Percentiles rank a stretch among this genome's conserved stretches.
Conservation (phyloP, 2,888 invertebrate species). For the Protophormia terraenovae region DNA sequence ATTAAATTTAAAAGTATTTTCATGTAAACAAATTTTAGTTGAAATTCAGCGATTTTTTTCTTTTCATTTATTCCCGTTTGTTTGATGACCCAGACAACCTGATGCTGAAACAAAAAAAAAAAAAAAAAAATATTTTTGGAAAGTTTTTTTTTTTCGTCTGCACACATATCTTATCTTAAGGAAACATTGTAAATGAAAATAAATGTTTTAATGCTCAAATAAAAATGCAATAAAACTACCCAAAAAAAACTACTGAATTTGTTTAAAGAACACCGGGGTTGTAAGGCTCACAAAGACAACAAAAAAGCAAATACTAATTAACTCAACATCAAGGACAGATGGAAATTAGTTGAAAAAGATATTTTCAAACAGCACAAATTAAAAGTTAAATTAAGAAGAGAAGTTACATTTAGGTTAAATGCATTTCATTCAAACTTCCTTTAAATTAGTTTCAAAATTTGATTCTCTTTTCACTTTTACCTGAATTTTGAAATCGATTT, state of each 20-base stretch:
- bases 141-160: not conserved
- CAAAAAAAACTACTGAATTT: not conserved
- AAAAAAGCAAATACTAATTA: not conserved
- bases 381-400: too few species aligned
- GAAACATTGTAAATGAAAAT: slow-evolving; percentile 7
- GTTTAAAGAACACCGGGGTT: not conserved
- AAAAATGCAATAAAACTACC: slow-evolving; percentile 3
- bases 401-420: too few species aligned
- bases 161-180: slow-evolving; percentile 24
- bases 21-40: slow-evolving; percentile 59
- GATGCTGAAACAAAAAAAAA: not conserved
- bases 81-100: slow-evolving; percentile 43
- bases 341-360: not conserved
- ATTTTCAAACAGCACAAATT: not conserved
- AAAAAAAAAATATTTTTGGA: not conserved
- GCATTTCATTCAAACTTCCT: too few species aligned
- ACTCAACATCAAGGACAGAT: not conserved
- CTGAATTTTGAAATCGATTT: too few species aligned
- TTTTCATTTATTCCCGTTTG: not conserved
- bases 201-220: not conserved
- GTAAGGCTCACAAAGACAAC: not conserved
- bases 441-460: too few species aligned
- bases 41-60: not conserved
- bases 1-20: slow-evolving; percentile 67
- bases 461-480: too few species aligned